phyloP scores from a whole-genome alignment of 2,113 vertebrate genomes.

The Camarhynchus parvulus region DNA sequence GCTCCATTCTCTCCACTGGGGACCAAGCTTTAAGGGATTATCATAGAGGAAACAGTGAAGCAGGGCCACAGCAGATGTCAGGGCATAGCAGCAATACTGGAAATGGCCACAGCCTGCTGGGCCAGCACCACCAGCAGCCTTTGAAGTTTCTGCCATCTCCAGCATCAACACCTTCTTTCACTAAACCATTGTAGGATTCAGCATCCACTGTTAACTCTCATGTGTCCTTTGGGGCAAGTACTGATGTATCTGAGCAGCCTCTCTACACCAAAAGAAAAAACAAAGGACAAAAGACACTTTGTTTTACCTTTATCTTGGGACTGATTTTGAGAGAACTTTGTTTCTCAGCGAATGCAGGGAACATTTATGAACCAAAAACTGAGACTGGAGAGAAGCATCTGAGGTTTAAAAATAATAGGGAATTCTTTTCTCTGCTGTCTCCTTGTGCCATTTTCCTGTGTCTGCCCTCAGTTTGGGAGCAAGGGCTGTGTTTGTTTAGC shows the following conservation, averaged over 20 bases:
- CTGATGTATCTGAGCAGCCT: neutral
- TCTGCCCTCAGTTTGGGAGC: neutral
- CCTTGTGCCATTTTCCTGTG: neutral
- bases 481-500: accelerated
- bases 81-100: neutral
- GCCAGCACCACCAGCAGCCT: neutral
- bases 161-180: neutral
- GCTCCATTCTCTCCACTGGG: neutral
- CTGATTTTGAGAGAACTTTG: neutral
- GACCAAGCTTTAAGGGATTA: neutral
- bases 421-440: neutral
- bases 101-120: accelerated
- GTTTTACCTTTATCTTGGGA: neutral
- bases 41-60: neutral
- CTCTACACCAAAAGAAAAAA: neutral
- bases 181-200: neutral
- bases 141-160: neutral
- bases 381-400: accelerated
- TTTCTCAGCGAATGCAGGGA: neutral
- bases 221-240: neutral
- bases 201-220: neutral
- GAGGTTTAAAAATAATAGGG: neutral
- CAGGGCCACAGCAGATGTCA: neutral
- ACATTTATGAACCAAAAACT: neutral
- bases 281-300: neutral